Conservation (phyloP, 1,140 invertebrate genomes). For the Drosophila nannoptera region DNA sequence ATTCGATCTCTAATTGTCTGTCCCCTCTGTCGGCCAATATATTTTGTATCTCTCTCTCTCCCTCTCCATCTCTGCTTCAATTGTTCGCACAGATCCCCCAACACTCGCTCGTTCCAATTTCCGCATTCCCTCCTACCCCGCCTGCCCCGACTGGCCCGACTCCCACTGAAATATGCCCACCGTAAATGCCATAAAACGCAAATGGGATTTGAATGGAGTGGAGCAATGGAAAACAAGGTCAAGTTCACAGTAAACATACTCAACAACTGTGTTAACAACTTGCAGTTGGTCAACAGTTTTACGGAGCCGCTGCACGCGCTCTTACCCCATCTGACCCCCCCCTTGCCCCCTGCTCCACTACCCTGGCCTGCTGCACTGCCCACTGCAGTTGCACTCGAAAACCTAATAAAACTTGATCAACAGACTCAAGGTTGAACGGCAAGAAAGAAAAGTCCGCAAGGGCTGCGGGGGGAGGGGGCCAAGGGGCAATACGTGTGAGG, state of each 20-base stretch:
- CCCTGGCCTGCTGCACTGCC: background rate
- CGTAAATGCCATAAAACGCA: background rate
- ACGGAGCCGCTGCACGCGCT: background rate
- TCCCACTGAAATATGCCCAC: background rate
- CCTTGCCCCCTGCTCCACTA: too few relatives aligned
- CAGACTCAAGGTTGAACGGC: slow-evolving; percentile 33
- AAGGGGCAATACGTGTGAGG: background rate
- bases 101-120: too few relatives aligned
- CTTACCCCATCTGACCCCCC: background rate
- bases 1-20: too few relatives aligned
- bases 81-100: background rate
- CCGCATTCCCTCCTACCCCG: too few relatives aligned
- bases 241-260: slow-evolving; percentile 33
- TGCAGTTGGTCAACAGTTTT: slow-evolving; percentile 8
- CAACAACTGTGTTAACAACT: slow-evolving; percentile 12
- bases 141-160: too few relatives aligned
- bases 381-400: slow-evolving; percentile 29
- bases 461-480: background rate
- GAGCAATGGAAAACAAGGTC: slow-evolving; percentile 17
- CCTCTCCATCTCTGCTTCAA: background rate
- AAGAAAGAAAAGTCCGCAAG: background rate
- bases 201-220: slow-evolving; percentile 13
- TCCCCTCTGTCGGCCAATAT: too few relatives aligned
- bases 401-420: slow-evolving; percentile 65
- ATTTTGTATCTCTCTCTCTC: too few relatives aligned